Evolutionary conservation across 1,140 invertebrate genomes (phyloP), one percentile per base, ranked within the genome.

Genomic region (Zaprionus gabonicus): DNA sequence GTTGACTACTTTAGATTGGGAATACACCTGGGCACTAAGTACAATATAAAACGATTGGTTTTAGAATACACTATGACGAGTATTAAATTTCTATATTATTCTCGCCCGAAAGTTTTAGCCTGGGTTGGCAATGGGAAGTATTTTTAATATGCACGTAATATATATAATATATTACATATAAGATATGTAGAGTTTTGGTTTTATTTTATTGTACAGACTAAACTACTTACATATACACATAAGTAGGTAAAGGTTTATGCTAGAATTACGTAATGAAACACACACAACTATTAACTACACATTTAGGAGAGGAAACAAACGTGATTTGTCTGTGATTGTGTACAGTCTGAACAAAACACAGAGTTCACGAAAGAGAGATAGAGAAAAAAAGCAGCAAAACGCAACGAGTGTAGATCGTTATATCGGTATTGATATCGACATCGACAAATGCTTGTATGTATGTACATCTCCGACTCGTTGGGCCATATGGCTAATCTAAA

Each of bases 261-360:
- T 53, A 49, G 38, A 62, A 17, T 62, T 62, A 62, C 59, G 31
- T 28, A 62, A 41, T 27, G 59, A 28, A 27, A 76, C 46, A 73
- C 57, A 71, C 60, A 74, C 49, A 72, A 59, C 75, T 73, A 77
- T 57, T 41, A 44, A 77, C 70, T 77, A 77, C 70, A 77, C 75
- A 77, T 77, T 77, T 63, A 66, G n/a, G 36, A 53, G 53, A 44
- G 53, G 25, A 71, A 76, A 72, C 60, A 60, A 72, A 62, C 20
- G 62, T 72, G 56, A 65, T 46, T 44, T 49, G 53, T 20, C 55
- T 65, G 55, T 71, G 73, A 60, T 67, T 67, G 57, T 72, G 57
- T 72, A 66, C 38, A 67, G 62, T 76, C 44, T 53, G 23, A 55
- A 64, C 31, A 36, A 64, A 23, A 65, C 34, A 59, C 34, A 59